Percentiles rank a stretch among this genome's conserved stretches.
Conservation (phyloP, 2,888 invertebrate genomes). For the Dendrolimus pini region DNA sequence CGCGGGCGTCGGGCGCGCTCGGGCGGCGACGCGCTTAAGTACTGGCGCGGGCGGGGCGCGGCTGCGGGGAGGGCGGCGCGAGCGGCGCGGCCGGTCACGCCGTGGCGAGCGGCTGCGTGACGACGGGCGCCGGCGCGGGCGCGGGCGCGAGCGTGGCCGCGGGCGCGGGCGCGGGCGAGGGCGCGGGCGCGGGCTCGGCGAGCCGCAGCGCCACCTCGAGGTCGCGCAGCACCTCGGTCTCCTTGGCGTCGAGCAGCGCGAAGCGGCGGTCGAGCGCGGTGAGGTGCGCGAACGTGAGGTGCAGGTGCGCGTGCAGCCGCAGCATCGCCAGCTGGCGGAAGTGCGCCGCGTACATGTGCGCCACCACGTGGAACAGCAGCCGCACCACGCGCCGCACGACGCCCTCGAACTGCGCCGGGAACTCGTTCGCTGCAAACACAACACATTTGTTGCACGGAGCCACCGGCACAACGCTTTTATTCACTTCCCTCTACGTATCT, state of each 20-base stretch:
- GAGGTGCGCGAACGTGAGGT: slow-evolving; percentile 97
- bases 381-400: slow-evolving; percentile 97
- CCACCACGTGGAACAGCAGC: slow-evolving; percentile 97
- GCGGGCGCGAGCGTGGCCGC: slow-evolving; percentile 73
- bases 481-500: too few relatives aligned
- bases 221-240: slow-evolving; percentile 93
- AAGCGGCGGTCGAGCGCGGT: slow-evolving; percentile 90
- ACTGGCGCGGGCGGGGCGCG: slow-evolving; percentile 10
- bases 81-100: slow-evolving; percentile 50
- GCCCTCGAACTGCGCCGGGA: slow-evolving; percentile 95
- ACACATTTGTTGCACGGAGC: not conserved
- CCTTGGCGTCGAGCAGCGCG: slow-evolving; percentile 95
- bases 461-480: too few relatives aligned
- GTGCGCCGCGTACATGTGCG: slow-evolving; percentile 98
- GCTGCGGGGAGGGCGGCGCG: slow-evolving; percentile 22
- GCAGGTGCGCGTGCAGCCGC: slow-evolving; percentile 96
- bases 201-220: slow-evolving; percentile 89
- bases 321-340: slow-evolving; percentile 96
- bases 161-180: slow-evolving; percentile 74
- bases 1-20: slow-evolving; percentile 77
- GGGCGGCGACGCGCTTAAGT: slow-evolving; percentile 40
- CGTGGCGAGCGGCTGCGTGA: slow-evolving; percentile 65
- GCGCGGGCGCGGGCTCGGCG: slow-evolving; percentile 55
- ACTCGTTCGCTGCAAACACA: slow-evolving; percentile 86
- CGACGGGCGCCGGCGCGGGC: slow-evolving; percentile 70